Base-by-base conservation (phyloP, 1,140 invertebrate species). In the Schlechtendalia chinensis region DNA sequence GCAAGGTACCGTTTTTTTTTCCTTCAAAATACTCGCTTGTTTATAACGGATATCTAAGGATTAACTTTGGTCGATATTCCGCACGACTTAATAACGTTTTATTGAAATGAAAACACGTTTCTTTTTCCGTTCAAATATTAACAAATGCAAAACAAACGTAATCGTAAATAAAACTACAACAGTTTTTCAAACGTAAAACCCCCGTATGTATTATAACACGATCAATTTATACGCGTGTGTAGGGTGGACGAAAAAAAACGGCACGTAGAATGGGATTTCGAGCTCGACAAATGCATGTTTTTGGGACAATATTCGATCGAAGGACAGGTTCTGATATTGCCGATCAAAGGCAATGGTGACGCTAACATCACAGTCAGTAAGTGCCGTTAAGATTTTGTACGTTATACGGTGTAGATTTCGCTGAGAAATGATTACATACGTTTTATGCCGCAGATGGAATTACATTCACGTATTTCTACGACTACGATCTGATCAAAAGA, bases 351-450 rank as follows among this genome's bases (percentile, higher is more conserved):
- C 53, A 87, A 89, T 80, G 92, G 92, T 10, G 86, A 88, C 58
- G 89, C 89, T 0, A 92, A 92, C 82, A 88, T 93, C 12, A 91
- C 90, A 8, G 88, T 92, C 84, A 83, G 90, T 91, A 87, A 89
- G 87, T 89, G 86, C 90, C 45, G 69, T 75, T 19, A 29, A 56
- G 12, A 11, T 19, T 63, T 58, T 22, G 24, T 59, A 24, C 12
- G 22, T 27, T 24, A 24, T 59, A 24, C 56, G 32, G 8, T 58
- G 56, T 58, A 24, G 3, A 56, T 24, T 50, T 72, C 16, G 2
- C 5, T 39, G 1, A 11, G 32, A 58, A 58, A 39, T 71, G 50
- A 71, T 71, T 53, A n/a, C n/a, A n/a, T n/a, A n/a, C n/a, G 24
- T 24, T 63, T 27, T 27, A 24, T 59, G 0, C 0, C 83, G 6